A percentile compares a stretch with the other conserved stretches of the same genome.
Evolutionary conservation across 1,140 invertebrate species (phyloP).

Genomic region (Calephelis nemesis): DNA sequence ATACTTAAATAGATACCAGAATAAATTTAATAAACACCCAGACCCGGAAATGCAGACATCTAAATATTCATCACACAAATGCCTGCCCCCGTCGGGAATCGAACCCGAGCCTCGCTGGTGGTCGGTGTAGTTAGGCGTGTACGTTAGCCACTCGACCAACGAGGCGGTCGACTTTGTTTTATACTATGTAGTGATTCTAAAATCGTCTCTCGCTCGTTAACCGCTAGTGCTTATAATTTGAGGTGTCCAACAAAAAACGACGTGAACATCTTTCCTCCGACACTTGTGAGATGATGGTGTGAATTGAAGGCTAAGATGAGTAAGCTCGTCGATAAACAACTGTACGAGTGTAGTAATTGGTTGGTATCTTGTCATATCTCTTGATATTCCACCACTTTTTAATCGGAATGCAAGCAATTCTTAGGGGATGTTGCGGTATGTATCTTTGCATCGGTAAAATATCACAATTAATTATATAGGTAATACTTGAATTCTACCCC

Average conservation of each 20-base stretch:
- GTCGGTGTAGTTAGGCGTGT: no score
- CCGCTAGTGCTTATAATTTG: slow-evolving; percentile 35
- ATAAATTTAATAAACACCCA: no score
- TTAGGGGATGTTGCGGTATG: background rate
- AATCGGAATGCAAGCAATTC: slow-evolving; percentile 24
- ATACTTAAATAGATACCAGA: no score
- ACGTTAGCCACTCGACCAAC: no score
- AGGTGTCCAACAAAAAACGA: slow-evolving; percentile 55
- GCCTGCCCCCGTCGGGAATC: no score
- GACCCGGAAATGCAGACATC: no score
- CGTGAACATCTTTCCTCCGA: slow-evolving; percentile 47
- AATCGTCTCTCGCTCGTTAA: background rate
- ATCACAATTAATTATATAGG: no score
- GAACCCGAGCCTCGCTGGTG: no score
- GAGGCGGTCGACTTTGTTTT: no score
- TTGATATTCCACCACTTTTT: slow-evolving; percentile 40
- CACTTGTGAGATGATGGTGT: slow-evolving; percentile 75
- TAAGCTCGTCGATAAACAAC: slow-evolving; percentile 73
- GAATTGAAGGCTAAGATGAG: slow-evolving; percentile 74
- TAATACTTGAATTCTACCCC: no score
- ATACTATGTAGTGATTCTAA: background rate
- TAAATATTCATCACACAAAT: no score
- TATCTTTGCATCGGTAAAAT: no score
- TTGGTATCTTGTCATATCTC: slow-evolving; percentile 63
- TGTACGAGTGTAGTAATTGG: slow-evolving; percentile 67